Evolutionary conservation across 2,888 invertebrate genomes (phyloP).

Genomic region (Drosophila buzzatii): DNA sequence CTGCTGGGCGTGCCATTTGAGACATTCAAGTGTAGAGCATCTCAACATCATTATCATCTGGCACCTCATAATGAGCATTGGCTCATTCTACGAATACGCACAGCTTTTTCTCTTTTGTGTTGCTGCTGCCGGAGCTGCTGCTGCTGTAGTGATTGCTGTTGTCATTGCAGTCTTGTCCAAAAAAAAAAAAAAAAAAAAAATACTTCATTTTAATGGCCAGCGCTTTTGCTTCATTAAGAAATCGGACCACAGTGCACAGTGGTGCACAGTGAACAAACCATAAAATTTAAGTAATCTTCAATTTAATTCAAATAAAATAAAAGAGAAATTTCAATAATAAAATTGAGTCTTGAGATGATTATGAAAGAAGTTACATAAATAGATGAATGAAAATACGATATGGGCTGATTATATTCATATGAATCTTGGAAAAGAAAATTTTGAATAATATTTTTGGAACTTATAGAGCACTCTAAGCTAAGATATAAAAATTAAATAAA

Average conservation of each 20-base stretch:
- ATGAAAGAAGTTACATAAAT: not conserved
- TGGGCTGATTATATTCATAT: no score
- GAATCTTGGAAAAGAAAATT: no score
- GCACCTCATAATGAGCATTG: conserved; percentile 28
- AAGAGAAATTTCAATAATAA: not conserved
- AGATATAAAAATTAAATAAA: no score
- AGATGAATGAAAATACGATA: not conserved
- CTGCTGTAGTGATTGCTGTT: conserved; percentile 37
- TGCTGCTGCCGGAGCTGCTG: conserved; percentile 3
- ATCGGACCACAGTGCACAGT: conserved; percentile 45
- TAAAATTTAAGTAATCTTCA: not conserved
- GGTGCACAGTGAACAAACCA: conserved; percentile 2
- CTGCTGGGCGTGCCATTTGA: conserved; percentile 58
- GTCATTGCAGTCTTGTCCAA: conserved; percentile 56
- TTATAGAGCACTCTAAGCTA: no score
- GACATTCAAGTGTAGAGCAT: conserved; percentile 45
- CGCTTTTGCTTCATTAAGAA: conserved; percentile 50
- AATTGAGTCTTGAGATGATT: not conserved
- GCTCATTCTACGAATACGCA: conserved; percentile 59
- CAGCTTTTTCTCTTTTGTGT: conserved; percentile 44
- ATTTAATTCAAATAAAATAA: not conserved
- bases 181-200: conserved; percentile 47
- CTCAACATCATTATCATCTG: conserved; percentile 23
- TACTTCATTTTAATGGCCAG: conserved; percentile 31
- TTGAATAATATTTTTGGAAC: no score